Conservation (phyloP, 1,140 invertebrate species). For the Heliothis virescens region DNA sequence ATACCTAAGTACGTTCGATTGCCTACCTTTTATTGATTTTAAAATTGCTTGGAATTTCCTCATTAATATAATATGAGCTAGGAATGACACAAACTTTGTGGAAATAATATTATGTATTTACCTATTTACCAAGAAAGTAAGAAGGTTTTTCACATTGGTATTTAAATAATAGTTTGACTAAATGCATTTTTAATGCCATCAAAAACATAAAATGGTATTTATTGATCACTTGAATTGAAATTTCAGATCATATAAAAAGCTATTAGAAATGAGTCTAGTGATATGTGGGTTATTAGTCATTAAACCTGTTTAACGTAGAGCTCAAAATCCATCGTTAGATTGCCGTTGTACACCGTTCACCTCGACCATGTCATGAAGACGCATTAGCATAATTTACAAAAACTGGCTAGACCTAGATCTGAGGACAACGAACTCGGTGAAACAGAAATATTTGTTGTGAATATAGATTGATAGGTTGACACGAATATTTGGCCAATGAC, state of each 20-base stretch:
- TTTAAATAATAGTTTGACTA: too few relatives aligned
- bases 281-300: constrained; percentile 47
- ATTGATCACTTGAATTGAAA: too few relatives aligned
- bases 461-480: constrained; percentile 13
- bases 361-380: constrained; percentile 36
- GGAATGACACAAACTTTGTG: too few relatives aligned
- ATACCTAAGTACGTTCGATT: too few relatives aligned
- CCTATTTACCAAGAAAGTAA: too few relatives aligned
- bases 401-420: constrained; percentile 48
- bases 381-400: constrained; percentile 51
- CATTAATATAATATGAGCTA: too few relatives aligned
- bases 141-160: too few relatives aligned
- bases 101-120: too few relatives aligned
- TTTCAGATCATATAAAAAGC: not conserved
- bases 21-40: too few relatives aligned
- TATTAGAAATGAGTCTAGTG: not conserved
- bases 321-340: constrained; percentile 25
- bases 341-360: constrained; percentile 43
- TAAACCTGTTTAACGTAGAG: constrained; percentile 16
- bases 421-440: constrained; percentile 42
- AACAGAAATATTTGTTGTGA: constrained; percentile 24
- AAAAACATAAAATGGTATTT: too few relatives aligned
- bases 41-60: too few relatives aligned
- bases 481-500: constrained; percentile 13
- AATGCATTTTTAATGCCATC: too few relatives aligned